Evolutionary conservation across 2,888 invertebrate genomes (phyloP), one percentile per base, ranked within the genome.

Genomic region (Fragum whitleyi): DNA sequence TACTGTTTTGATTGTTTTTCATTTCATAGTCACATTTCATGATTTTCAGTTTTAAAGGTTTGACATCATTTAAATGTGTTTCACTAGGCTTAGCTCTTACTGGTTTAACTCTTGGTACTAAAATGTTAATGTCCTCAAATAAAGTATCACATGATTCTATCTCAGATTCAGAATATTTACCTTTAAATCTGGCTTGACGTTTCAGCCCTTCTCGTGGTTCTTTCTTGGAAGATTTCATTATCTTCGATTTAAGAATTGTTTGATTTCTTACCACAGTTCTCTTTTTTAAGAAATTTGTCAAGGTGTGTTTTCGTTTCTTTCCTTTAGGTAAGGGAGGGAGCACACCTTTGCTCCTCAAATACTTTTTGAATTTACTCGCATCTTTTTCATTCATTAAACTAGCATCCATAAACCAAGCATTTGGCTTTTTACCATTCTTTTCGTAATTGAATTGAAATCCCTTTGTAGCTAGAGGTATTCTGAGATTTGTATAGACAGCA

Each of bases 361-460:
- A 89, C 21, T 81, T 83, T 36, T 78, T 78, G 55, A 89, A 87
- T 72, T 79, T 86, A 23, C 77, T 82, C 59, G 87, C 87, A 59
- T 86, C 84, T 28, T 79, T 68, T 42, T 78, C 82, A 73, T 83
- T 71, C 90, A 90, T 91, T 26, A 76, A 73, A 61, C 84, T 76
- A 29, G 75, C 71, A 53, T 89, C 87, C 91, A 91, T 91, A 75
- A 89, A 91, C 91, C 91, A 90, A 26, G 86, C 83, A 39, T 85
- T 83, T 5, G 90, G 88, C 62, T 91, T 91, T 67, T 89, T 90
- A 7, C 91, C 91, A 74, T 61, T 88, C 75, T 91, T 91, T 11
- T 87, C 85, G 77, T 87, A 88, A 73, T 91, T 91, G 55, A 90
- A 89, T 32, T 81, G 47, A 74, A 91, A 90, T 14, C 90, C 90